Conservation (phyloP, 2,113 vertebrate species). For the Nothoprocta pentlandii region DNA sequence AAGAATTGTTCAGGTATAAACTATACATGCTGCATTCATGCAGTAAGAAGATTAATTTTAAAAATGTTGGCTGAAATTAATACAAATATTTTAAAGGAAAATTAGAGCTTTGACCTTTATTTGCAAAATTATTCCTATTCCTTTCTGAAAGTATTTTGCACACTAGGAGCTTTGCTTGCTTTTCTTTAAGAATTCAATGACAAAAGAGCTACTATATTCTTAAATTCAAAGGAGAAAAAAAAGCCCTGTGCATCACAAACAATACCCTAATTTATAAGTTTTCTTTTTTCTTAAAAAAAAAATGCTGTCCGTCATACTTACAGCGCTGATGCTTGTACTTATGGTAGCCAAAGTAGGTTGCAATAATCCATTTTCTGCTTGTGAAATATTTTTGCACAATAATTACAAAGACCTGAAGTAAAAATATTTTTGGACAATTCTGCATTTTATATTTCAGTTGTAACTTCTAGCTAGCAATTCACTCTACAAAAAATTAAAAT, state of each 20-base stretch:
- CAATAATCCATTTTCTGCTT: not conserved
- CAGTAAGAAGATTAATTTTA: not conserved
- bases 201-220: not conserved
- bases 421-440: not conserved
- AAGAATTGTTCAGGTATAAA: not conserved
- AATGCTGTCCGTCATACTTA: not conserved
- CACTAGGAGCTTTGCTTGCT: not conserved
- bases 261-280: not conserved
- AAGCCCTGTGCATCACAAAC: not conserved
- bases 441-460: not conserved
- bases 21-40: rapidly evolving
- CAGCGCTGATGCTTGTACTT: not conserved
- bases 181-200: not conserved
- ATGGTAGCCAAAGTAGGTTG: not conserved
- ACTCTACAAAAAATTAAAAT: conserved; percentile 16
- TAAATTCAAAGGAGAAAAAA: conserved; percentile 9
- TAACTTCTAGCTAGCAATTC: not conserved
- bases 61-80: not conserved
- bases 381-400: not conserved
- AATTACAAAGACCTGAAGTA: not conserved
- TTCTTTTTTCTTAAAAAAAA: not conserved
- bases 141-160: not conserved
- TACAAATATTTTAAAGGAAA: not conserved
- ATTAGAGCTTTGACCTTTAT: not conserved
- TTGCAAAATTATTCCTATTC: not conserved